phyloP scores from a whole-genome alignment of 2,888 invertebrate genomes.

The Pardosa pseudoannulata region DNA sequence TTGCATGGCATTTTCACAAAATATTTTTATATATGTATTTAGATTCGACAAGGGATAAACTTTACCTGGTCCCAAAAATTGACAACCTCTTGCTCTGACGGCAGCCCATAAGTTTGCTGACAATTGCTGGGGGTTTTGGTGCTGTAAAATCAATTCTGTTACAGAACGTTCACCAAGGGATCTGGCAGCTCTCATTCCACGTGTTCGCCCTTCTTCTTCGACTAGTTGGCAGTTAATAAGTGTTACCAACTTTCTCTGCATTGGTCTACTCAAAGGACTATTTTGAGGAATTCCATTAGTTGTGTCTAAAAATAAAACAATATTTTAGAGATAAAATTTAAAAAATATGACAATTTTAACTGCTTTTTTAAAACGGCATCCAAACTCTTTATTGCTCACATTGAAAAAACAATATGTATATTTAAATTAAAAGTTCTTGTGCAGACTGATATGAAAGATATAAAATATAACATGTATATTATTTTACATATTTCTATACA shows the following conservation, averaged over 20 bases:
- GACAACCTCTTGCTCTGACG: constrained; percentile 96
- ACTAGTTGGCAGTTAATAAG: constrained; percentile 94
- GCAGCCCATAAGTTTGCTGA: constrained; percentile 97
- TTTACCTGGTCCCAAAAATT: constrained; percentile 91
- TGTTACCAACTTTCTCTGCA: constrained; percentile 96
- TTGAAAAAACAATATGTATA: too few relatives aligned
- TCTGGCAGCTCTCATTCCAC: constrained; percentile 84
- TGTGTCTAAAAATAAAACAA: neutral
- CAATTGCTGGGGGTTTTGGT: constrained; percentile 96
- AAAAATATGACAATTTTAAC: neutral
- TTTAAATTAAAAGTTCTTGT: too few relatives aligned
- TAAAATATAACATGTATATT: too few relatives aligned
- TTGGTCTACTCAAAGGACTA: constrained; percentile 86
- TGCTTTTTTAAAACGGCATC: neutral
- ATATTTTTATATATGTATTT: too few relatives aligned
- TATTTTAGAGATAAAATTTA: neutral
- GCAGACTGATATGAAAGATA: too few relatives aligned
- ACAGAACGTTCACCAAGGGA: constrained; percentile 97
- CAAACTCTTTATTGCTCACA: too few relatives aligned
- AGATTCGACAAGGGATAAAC: too few relatives aligned
- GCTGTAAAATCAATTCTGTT: constrained; percentile 93
- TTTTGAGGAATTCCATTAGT: constrained; percentile 53
- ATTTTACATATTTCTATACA: too few relatives aligned
- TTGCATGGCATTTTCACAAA: too few relatives aligned
- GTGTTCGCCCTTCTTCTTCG: constrained; percentile 85